Evolutionary conservation across 2,888 invertebrate genomes (phyloP), one percentile per base, ranked within the genome.

Genomic region (Drosophila rellima): DNA sequence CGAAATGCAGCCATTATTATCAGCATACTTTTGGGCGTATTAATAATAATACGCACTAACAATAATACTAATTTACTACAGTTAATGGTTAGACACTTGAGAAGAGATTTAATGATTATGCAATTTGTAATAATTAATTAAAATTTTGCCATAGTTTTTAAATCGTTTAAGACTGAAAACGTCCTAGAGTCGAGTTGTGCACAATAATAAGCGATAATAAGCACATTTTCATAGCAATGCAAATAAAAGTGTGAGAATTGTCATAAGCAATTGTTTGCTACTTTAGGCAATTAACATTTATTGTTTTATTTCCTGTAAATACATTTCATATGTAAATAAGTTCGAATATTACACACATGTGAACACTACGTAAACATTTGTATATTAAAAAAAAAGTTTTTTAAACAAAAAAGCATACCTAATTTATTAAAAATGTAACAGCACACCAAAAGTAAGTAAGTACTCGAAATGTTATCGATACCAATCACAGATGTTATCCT

Each of bases 91-190:
- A 77, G 61, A 59, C 52, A 68, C 59, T 62, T 20, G 77, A 82
- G 74, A 74, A 74, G 71, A 83, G 85, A 83, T 83, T 83, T 83
- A 82, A 73, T 79, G 63, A 87, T 83, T 83, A 87, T 83, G 87
- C 87, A 87, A 83, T 74, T 83, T 83, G 85, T 83, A 83, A 83
- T 83, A 79, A 77, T 84, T 76, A 72, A 82, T 83, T 83, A 88
- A 86, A 86, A 89, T 91, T 90, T 91, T 90, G 90, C 90, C 90
- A 90, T 90, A 91, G 90, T 89, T 90, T 80, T 90, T 83, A 87
- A 91, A 90, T 91, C 88, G 90, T 85, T 91, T 88, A 92, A 92
- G 92, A 92, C 92, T 92, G 92, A 92, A 90, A 85, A 91, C 90
- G 91, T 92, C 92, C 91, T 92, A 90, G 88, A 90, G 78, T 81